These are phyloP conservation scores for Sphaeridia pumilis DNA, from an alignment of 2,888 invertebrate genomes.

Conservation along the genomic window DNA sequence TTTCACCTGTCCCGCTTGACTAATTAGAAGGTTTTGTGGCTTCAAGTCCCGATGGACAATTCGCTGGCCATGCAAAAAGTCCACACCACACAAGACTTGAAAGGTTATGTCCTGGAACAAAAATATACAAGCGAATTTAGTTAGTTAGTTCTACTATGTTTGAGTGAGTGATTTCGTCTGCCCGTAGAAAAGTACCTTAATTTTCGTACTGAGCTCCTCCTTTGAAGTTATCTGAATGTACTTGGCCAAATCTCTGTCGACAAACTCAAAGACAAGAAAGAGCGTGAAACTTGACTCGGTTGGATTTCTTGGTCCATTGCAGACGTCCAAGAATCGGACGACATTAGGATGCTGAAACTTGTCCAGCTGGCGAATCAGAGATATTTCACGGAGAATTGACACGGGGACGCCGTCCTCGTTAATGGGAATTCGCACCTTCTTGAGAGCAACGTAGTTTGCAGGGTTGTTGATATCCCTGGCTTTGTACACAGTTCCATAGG, in stretches of 20 bases:
- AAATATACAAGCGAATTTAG: slow-evolving; percentile 70
- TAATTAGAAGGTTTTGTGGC: slow-evolving; percentile 90
- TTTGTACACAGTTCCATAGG: slow-evolving; percentile 94
- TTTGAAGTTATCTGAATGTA: slow-evolving; percentile 61
- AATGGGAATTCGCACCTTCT: slow-evolving; percentile 77
- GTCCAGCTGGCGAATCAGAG: slow-evolving; percentile 76
- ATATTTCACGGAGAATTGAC: slow-evolving; percentile 84
- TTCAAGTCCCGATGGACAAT: slow-evolving; percentile 94
- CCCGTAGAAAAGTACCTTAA: too few species aligned
- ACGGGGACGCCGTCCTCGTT: slow-evolving; percentile 89
- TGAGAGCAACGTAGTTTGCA: slow-evolving; percentile 79
- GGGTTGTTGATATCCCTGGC: slow-evolving; percentile 69
- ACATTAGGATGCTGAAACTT: slow-evolving; percentile 85
- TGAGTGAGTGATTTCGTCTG: too few species aligned
- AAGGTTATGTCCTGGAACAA: slow-evolving; percentile 62
- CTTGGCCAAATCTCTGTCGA: slow-evolving; percentile 70
- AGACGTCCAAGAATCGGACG: slow-evolving; percentile 83
- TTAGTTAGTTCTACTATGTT: too few species aligned
- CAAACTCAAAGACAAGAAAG: slow-evolving; percentile 89
- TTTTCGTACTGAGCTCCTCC: slow-evolving; percentile 51
- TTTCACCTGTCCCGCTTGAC: slow-evolving; percentile 44
- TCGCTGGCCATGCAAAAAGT: slow-evolving; percentile 88
- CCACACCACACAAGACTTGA: slow-evolving; percentile 83
- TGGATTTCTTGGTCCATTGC: slow-evolving; percentile 64
- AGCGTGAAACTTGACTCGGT: slow-evolving; percentile 61